A percentile compares a stretch with the other conserved stretches of the same genome.
Evolutionary conservation across 2,888 invertebrate species (phyloP).

Genomic region (Lithosia quadra): DNA sequence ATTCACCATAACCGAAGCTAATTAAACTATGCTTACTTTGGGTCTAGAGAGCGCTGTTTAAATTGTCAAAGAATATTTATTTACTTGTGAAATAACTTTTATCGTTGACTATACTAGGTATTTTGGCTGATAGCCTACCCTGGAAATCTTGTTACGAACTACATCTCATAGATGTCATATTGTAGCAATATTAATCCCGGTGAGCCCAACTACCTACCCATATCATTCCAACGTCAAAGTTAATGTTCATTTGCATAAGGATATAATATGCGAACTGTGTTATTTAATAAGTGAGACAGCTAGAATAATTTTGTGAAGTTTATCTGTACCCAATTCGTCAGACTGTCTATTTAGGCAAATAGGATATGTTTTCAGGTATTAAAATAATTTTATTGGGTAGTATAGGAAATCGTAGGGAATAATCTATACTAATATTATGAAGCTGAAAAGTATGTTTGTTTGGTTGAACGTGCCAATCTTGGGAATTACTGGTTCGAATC

Average conservation of each 20-base stretch:
- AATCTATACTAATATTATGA: too few relatives aligned
- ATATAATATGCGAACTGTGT: slow-evolving; percentile 1
- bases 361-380: not conserved
- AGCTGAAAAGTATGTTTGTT: too few relatives aligned
- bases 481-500: too few relatives aligned
- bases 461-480: too few relatives aligned
- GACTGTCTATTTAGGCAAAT: not conserved
- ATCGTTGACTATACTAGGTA: too few relatives aligned
- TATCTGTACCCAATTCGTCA: slow-evolving; percentile 23
- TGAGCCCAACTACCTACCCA: not conserved
- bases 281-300: not conserved
- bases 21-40: too few relatives aligned
- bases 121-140: too few relatives aligned
- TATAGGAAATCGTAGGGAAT: too few relatives aligned
- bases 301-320: slow-evolving; percentile 16
- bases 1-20: too few relatives aligned
- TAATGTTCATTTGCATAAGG: slow-evolving; percentile 7
- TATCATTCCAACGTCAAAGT: slow-evolving; percentile 7
- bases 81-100: too few relatives aligned
- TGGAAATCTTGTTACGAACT: not conserved
- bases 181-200: not conserved
- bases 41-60: too few relatives aligned
- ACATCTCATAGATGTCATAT: not conserved
- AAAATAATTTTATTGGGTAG: not conserved
- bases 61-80: too few relatives aligned